Base-by-base conservation (phyloP, 1,140 invertebrate genomes). In the Elysia chlorotica region DNA sequence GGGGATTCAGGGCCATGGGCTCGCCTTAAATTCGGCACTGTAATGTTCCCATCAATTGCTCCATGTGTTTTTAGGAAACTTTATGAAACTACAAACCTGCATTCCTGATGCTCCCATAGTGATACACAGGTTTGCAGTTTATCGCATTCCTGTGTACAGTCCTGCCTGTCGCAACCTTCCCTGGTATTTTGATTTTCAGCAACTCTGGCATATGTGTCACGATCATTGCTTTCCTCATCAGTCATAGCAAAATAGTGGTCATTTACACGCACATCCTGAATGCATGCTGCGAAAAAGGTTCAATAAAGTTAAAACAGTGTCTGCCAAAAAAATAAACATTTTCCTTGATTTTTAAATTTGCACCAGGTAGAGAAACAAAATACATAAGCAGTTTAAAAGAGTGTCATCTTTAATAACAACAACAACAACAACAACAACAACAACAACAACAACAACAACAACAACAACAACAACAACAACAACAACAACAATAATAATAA, bases 81-180 rank as follows among this genome's bases (percentile, higher is more conserved):
- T n/a, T n/a, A n/a, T n/a, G n/a, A n/a, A n/a, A n/a, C n/a, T 38
- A 76, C 76, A 93, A 89, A 98, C 96, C 95, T 96, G 95, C 96
- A 99, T 82, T 98, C 96, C 95, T 93, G 87, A 95, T 96, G 57
- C n/a, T 83, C 81, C 96, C 96, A 99, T 0, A 98, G 91, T 88
- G 98, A 96, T 36, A 65, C 33, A 88, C 97, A 99, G 85, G 97
- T 96, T n/a, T 72, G 65, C 23, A 68, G 62, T 4, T 75, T 95
- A 41, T 96, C 93, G 85, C 95, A 95, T 59, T 57, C 41, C 1
- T 23, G 31, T 1, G 93, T 92, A 85, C 96, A 98, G 28, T 96
- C 95, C 82, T 96, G 95, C 80, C 97, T 96, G 0, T 94, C 92
- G 86, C 97, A 99, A 80, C 95, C 93, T 62, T 92, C 92, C 79